phyloP scores from a whole-genome alignment of 2,113 vertebrate species.

The Tamias sibiricus region DNA sequence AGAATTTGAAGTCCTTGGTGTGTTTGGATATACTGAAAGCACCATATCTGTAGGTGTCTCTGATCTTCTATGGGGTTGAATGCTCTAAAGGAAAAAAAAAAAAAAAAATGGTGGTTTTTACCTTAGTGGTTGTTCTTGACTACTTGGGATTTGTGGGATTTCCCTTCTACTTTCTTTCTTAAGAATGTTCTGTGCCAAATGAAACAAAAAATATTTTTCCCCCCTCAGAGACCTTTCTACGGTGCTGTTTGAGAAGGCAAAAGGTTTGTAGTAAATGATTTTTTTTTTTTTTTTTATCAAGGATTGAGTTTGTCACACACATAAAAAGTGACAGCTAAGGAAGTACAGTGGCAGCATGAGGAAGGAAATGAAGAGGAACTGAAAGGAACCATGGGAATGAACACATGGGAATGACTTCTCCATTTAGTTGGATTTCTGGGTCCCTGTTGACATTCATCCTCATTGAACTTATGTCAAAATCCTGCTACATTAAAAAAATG shows the following conservation, averaged over 20 bases:
- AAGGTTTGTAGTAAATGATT: neutral
- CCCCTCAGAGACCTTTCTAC: neutral
- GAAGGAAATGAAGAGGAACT: constrained; percentile 49
- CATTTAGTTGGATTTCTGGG: neutral
- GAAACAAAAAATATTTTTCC: neutral
- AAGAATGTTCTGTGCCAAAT: neutral
- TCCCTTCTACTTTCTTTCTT: constrained; percentile 4
- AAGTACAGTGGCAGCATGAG: constrained; percentile 26
- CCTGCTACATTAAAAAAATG: constrained; percentile 27
- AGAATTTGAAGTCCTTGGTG: neutral
- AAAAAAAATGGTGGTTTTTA: neutral
- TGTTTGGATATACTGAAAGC: neutral
- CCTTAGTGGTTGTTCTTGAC: neutral
- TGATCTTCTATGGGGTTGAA: neutral
- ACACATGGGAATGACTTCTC: constrained; percentile 46
- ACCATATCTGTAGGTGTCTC: neutral
- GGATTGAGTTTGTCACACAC: neutral
- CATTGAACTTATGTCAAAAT: neutral
- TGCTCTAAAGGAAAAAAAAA: neutral
- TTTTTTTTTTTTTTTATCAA: neutral
- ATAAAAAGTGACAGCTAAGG: neutral
- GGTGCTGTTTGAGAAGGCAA: neutral
- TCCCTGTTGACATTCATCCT: neutral
- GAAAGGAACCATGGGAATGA: constrained; percentile 42
- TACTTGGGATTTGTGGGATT: constrained; percentile 3